Conservation (phyloP, 2,113 vertebrate species). For the Lamprotornis superbus region DNA sequence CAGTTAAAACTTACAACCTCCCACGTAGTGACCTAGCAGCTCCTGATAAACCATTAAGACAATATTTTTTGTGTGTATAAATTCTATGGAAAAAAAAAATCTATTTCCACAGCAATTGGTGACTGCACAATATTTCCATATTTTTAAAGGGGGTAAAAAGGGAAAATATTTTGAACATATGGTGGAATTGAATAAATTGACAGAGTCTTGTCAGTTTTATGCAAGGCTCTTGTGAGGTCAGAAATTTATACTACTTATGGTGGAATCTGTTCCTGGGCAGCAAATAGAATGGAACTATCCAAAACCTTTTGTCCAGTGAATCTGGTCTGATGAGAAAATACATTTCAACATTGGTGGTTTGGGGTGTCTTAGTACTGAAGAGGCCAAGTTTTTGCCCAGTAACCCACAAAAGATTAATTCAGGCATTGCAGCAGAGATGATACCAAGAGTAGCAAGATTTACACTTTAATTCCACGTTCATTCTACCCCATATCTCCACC, state of each 20-base stretch:
- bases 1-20: not conserved
- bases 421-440: not conserved
- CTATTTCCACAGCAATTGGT: not conserved
- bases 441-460: not conserved
- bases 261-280: not conserved
- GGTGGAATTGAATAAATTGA: not conserved
- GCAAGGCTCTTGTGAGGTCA: not conserved
- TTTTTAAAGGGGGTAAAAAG: not conserved
- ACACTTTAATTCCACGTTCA: not conserved
- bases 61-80: not conserved
- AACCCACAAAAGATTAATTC: not conserved
- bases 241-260: not conserved
- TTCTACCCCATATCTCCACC: rapidly evolving
- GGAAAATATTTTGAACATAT: not conserved
- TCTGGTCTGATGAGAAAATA: not conserved
- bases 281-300: not conserved
- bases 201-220: not conserved
- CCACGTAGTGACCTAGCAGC: not conserved
- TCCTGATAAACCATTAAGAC: not conserved
- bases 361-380: not conserved
- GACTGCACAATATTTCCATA: not conserved
- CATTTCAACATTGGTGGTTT: not conserved
- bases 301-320: not conserved
- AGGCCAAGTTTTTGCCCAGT: not conserved
- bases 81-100: not conserved